phyloP scores from a whole-genome alignment of 2,113 vertebrate genomes.

The Hemichromis elongatus region DNA sequence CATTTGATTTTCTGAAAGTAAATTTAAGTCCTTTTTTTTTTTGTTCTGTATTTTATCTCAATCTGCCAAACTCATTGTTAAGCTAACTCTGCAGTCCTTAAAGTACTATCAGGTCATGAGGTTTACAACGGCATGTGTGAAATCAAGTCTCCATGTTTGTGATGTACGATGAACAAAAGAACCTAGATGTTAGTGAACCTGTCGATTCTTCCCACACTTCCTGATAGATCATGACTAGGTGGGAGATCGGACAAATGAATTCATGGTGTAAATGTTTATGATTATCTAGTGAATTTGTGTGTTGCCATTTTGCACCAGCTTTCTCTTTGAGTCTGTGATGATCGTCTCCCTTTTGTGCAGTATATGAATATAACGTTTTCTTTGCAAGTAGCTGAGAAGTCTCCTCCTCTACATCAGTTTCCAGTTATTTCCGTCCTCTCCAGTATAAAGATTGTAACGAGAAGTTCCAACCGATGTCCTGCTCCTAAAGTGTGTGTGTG shows the following conservation, averaged over 20 bases:
- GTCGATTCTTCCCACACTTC: not conserved
- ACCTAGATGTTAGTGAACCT: not conserved
- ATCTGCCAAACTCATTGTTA: slow-evolving; percentile 30
- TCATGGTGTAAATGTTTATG: slow-evolving; percentile 22
- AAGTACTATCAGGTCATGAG: not conserved
- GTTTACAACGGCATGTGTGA: not conserved
- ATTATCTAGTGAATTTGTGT: slow-evolving; percentile 1
- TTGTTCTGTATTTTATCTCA: not conserved
- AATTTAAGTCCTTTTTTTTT: not conserved
- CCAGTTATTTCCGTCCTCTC: slow-evolving; percentile 22
- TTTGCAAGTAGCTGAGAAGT: not conserved
- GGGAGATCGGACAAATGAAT: not conserved
- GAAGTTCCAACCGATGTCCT: not conserved
- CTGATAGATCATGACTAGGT: not conserved
- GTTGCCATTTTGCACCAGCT: slow-evolving; percentile 37
- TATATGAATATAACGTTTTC: not conserved
- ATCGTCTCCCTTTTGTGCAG: not conserved
- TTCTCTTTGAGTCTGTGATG: not conserved
- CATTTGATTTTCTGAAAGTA: not conserved
- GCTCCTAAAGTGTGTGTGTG: not conserved
- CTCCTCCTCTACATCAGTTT: not conserved
- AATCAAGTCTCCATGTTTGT: not conserved
- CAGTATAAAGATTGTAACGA: not conserved
- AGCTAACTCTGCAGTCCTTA: not conserved
- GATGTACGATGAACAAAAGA: not conserved